Percentiles rank a stretch among this genome's conserved stretches.
Evolutionary conservation across 1,140 invertebrate genomes (phyloP).

Genomic region (Dinothrombium tinctorium): DNA sequence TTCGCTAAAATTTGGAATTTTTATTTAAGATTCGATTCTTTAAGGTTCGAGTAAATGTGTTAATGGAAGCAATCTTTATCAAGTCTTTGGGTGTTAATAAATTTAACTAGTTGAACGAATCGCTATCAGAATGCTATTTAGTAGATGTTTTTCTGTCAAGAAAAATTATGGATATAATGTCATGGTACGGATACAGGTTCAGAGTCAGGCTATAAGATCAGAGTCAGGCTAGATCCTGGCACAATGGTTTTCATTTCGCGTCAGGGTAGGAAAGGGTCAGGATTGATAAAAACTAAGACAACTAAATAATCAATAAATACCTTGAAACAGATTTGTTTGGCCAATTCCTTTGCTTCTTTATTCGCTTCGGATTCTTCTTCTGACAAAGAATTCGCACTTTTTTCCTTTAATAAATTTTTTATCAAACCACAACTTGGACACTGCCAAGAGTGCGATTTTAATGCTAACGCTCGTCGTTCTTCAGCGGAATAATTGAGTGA

Average conservation of each 20-base stretch:
- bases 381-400: not conserved
- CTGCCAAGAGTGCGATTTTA: constrained; percentile 34
- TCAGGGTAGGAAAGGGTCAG: too few relatives aligned
- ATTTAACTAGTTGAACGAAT: too few relatives aligned
- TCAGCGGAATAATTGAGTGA: constrained; percentile 62
- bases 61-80: too few relatives aligned
- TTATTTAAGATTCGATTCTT: too few relatives aligned
- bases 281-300: too few relatives aligned
- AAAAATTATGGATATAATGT: not conserved
- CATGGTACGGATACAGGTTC: not conserved
- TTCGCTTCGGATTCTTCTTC: constrained; percentile 1
- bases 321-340: constrained; percentile 11
- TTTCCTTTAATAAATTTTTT: constrained; percentile 6
- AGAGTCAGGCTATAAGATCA: not conserved
- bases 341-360: constrained; percentile 10
- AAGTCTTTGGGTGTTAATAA: too few relatives aligned
- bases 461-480: constrained; percentile 55
- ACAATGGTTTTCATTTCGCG: not conserved
- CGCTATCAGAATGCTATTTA: not conserved
- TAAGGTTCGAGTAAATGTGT: too few relatives aligned
- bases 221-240: not conserved
- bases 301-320: not conserved
- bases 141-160: too few relatives aligned
- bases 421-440: constrained; percentile 31
- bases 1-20: too few relatives aligned